These are phyloP conservation scores for Tetramorium simillimum DNA, from an alignment of 1,140 invertebrate species.

Conservation along the genomic window DNA sequence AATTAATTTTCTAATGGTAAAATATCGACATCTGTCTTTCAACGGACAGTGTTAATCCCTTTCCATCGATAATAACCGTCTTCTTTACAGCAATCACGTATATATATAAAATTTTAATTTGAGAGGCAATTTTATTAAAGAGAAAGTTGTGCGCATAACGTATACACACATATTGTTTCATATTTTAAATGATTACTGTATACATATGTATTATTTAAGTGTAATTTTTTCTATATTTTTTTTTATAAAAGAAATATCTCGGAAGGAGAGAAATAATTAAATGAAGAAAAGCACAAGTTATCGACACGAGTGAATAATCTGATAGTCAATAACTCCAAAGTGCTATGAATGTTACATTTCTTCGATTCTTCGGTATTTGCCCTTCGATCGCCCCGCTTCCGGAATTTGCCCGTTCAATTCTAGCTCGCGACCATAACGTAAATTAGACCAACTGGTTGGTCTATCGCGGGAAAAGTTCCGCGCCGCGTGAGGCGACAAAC, in stretches of 20 bases:
- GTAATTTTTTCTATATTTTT: neutral
- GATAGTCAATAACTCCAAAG: neutral
- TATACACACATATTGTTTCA: neutral
- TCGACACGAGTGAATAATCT: neutral
- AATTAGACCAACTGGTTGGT: conserved; percentile 44
- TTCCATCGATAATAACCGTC: neutral
- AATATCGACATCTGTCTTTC: conserved; percentile 11
- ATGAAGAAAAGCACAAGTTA: neutral
- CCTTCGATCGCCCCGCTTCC: neutral
- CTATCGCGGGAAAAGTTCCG: conserved; percentile 13
- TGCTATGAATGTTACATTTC: neutral
- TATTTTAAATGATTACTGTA: neutral
- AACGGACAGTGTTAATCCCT: neutral
- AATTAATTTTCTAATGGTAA: conserved; percentile 30
- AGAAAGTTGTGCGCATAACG: neutral
- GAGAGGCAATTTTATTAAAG: neutral
- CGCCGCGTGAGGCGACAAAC: neutral
- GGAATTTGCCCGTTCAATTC: conserved; percentile 18
- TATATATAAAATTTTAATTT: neutral
- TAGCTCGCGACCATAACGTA: conserved; percentile 29
- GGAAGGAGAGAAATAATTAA: neutral
- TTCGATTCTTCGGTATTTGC: neutral
- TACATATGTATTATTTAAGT: neutral
- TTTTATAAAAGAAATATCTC: neutral
- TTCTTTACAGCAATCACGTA: neutral